These are phyloP conservation scores for Pandion haliaetus DNA, from an alignment of 2,113 vertebrate genomes.

Conservation along the genomic window DNA sequence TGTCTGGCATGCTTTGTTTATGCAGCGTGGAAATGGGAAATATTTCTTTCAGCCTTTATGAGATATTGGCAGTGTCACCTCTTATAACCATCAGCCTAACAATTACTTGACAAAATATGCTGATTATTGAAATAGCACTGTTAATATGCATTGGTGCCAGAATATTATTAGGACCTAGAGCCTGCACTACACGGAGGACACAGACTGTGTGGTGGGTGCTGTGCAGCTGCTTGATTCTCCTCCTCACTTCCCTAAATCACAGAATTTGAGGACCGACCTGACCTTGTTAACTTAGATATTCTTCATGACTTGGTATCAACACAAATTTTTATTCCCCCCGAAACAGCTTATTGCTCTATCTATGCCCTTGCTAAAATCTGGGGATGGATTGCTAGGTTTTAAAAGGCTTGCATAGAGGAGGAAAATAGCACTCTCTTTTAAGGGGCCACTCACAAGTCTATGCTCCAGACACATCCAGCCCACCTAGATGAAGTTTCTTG, in stretches of 20 bases:
- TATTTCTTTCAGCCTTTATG: constrained; percentile 44
- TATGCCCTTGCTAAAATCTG: background rate
- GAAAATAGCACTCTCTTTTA: background rate
- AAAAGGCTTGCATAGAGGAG: background rate
- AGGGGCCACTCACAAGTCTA: background rate
- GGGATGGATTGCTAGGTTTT: background rate
- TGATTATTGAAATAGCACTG: constrained; percentile 63
- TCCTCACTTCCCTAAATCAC: background rate
- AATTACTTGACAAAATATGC: constrained; percentile 70
- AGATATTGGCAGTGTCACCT: constrained; percentile 56
- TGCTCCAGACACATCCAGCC: background rate
- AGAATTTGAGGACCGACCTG: background rate
- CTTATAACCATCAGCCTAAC: constrained; percentile 63
- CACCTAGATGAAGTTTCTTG: background rate
- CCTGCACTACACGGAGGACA: background rate
- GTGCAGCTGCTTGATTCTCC: background rate
- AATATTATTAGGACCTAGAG: constrained; percentile 32
- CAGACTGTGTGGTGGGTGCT: background rate
- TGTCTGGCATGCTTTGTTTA: constrained; percentile 62
- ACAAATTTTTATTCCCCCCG: background rate
- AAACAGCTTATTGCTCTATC: background rate
- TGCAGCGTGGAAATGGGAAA: constrained; percentile 56
- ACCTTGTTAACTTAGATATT: background rate
- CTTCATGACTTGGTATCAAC: background rate
- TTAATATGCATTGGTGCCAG: constrained; percentile 33